Evolutionary conservation across 2,888 invertebrate genomes (phyloP), one percentile per base, ranked within the genome.

Genomic region (Argyra leucocephala): DNA sequence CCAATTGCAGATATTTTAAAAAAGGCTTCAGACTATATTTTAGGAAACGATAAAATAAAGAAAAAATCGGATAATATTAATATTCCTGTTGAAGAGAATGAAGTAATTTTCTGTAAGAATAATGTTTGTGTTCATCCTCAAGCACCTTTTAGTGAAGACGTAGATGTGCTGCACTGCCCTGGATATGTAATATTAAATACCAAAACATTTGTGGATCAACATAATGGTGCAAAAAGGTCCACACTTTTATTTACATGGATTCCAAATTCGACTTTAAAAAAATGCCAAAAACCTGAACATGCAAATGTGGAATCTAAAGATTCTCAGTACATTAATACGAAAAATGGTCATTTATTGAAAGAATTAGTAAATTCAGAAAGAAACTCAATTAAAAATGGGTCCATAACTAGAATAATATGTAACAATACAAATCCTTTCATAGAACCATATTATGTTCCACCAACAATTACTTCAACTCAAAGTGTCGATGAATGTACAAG

Each of bases 41-140:
- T 90, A 65, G 90, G 91, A 62, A 82, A 84, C 61, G 88, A 88
- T 68, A 82, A 82, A 70, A 83, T 85, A 69, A 83, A 83, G 67
- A 82, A 83, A 74, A 85, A 84, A 73, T 82, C 84, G 72, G 83
- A 82, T 69, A 83, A 82, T 61, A 80, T 83, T 74, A 15, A n/a
- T n/a, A 48, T 15, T 48, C n/a, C 48, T 3, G 91, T 90, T 75
- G 88, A 89, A 76, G 90, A 92, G 79, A 91, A 91, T 74, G 92
- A 92, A 82, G 86, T 90, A 67, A 81, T 92, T 63, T 92, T 91
- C 78, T 91, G 92, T 80, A 97, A 96, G 82, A 97, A 97, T 78
- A 96, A 97, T 80, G 95, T 97, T 48, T 97, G 96, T 79, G 96
- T 97, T 61, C 96, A 97, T 82, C 95, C 96, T 7, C 93, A 94